Evolutionary conservation across 2,113 vertebrate species (phyloP), one percentile per base, ranked within the genome.

Genomic region (Piprites chloris): DNA sequence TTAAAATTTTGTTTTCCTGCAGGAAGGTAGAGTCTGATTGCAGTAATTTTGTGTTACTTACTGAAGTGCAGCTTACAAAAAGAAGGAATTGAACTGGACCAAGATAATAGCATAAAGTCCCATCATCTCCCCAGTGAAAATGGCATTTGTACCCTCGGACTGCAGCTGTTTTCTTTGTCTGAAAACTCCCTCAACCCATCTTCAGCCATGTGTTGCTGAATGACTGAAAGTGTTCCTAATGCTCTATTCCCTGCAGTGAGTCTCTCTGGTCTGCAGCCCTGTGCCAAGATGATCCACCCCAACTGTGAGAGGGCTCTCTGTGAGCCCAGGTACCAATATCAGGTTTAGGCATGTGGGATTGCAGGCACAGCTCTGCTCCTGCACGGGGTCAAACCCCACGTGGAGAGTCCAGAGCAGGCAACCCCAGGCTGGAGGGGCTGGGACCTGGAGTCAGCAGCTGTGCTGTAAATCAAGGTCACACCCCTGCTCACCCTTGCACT

Each of bases 291-390:
- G 4, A 6, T 19, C 23, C 56, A 42, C 10, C 6, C 30, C 1
- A 7, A 3, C 6, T 1, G 11, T 3, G 7, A 12, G 3, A 11
- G 46, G 28, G 37, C 33, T 68, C 47, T 53, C 50, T 1, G 0
- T 12, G 18, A 79, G n/a, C 35, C 55, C 61, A 8, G 0, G 2
- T 4, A 14, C 33, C 30, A 13, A 5, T 1, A 22, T 6, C 6
- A 5, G 37, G 0, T 35, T 78, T 11, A 13, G 24, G 16, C 3
- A 16, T 16, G 3, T 0, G 0, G 37, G n/a, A 15, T 1, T 35
- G 41, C 39, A 11, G 17, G 5, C 75, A 69, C 75, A 76, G 39
- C 50, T 39, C 52, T 50, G 72, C 3, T 9, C 32, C 55, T 8
- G 14, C 35, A 22, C 2, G 0, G 27, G 35, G 24, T 14, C 56